Evolutionary conservation across 2,888 invertebrate species (phyloP), one percentile per base, ranked within the genome.

Genomic region (Amorpha juglandis): DNA sequence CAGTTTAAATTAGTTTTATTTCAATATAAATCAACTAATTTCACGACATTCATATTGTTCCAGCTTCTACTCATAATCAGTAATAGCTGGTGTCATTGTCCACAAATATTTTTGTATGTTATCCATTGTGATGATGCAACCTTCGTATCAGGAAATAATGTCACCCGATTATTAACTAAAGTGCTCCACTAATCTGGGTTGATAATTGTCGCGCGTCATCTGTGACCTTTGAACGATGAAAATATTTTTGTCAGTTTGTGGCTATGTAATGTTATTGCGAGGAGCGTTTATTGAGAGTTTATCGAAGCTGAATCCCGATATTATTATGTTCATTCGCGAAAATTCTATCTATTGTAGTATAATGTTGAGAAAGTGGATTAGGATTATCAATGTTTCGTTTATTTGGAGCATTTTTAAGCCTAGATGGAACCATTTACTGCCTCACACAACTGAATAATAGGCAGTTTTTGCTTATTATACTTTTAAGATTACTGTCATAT

Each of bases 161-260:
- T 58, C 58, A 42, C 47, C 33, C 47, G 33, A 58, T 65, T 51
- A 55, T 65, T 16, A 47, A 65, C 48, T 16, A 47, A 65, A 65
- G 35, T 65, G 48, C 45, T 16, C 64, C 48, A 47, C 35, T 47
- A 53, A 51, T 65, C 50, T 48, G 69, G 68, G 64, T 67, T 65
- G 62, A 65, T 67, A 66, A 68, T 63, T 63, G 38, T 53, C 53
- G 51, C 42, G 58, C 65, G 75, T 76, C 75, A 74, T 38, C 62
- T 12, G 35, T 65, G 71, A 70, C 74, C 74, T 72, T 72, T 69
- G 68, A 27, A 6, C 58, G 66, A 51, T 12, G 42, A 68, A 67
- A 52, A 63, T 67, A 63, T 68, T 68, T 63, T 68, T 47, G 62
- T 51, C 65, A 38, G 35, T 65, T 27, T 19, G 33, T 16, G 16